Percentiles rank a stretch among this genome's conserved stretches.
phyloP scores from a whole-genome alignment of 2,888 invertebrate species.

The Pollenia labialis region DNA sequence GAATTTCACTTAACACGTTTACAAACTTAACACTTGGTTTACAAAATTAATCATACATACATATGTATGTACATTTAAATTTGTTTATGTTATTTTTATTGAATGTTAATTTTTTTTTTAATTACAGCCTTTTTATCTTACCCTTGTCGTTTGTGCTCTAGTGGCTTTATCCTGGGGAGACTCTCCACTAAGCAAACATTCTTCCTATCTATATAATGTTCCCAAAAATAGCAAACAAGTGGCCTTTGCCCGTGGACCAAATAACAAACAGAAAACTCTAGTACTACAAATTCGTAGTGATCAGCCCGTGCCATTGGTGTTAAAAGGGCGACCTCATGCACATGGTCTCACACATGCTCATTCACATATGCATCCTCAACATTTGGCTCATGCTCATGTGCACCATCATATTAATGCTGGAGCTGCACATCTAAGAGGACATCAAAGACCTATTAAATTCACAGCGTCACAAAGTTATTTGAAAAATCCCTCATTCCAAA shows the following conservation, averaged over 20 bases:
- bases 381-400: slow-evolving; percentile 74
- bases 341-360: slow-evolving; percentile 72
- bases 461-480: slow-evolving; percentile 77
- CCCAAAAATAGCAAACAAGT: slow-evolving; percentile 79
- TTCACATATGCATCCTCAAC: slow-evolving; percentile 74
- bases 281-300: slow-evolving; percentile 84
- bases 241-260: slow-evolving; percentile 69
- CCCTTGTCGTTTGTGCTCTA: slow-evolving; percentile 63
- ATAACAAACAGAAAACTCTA: slow-evolving; percentile 80
- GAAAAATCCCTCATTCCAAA: slow-evolving; percentile 75
- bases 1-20: no score
- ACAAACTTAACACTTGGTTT: background rate
- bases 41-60: background rate
- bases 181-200: slow-evolving; percentile 77
- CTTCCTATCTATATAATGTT: slow-evolving; percentile 79
- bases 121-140: slow-evolving; percentile 61
- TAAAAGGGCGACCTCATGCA: slow-evolving; percentile 79
- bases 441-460: slow-evolving; percentile 74
- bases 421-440: slow-evolving; percentile 52
- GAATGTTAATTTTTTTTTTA: background rate
- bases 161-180: slow-evolving; percentile 77
- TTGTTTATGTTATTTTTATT: slow-evolving; percentile 5
- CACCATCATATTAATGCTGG: slow-evolving; percentile 71
- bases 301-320: slow-evolving; percentile 81
- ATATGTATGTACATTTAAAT: background rate